Evolutionary conservation across 37 sponge, comb jelly and placozoan species (phyloP).

Genomic region (Aplysina aerophoba): DNA sequence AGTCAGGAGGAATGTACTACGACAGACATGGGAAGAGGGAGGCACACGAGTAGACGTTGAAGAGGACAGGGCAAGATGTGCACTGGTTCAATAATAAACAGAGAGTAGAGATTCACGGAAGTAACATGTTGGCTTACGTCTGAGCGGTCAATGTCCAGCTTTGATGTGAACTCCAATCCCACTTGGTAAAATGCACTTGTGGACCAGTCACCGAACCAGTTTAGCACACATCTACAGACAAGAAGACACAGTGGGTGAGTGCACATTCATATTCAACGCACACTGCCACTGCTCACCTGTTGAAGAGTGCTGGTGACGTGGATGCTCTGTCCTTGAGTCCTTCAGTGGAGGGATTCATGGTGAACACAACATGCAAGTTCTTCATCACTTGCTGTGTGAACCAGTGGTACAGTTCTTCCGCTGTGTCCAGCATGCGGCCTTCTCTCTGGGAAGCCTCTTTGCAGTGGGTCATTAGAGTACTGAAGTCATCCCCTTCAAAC

Average conservation of each 20-base stretch:
- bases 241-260: neutral
- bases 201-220: conserved; percentile 99
- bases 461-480: conserved; percentile 95
- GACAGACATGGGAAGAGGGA: neutral
- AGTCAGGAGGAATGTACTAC: conserved; percentile 80
- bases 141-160: conserved; percentile 87
- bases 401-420: conserved; percentile 98
- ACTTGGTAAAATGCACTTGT: conserved; percentile 94
- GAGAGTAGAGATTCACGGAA: too few relatives aligned
- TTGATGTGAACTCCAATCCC: conserved; percentile 93
- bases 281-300: conserved; percentile 56
- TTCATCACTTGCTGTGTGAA: conserved; percentile 93
- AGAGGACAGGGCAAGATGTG: too few relatives aligned
- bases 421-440: conserved; percentile 92
- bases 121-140: conserved; percentile 50
- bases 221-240: conserved; percentile 83
- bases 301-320: conserved; percentile 98
- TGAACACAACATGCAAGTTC: conserved; percentile 98
- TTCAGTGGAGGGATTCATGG: conserved; percentile 98
- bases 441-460: conserved; percentile 96
- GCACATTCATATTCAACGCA: neutral
- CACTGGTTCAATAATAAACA: too few relatives aligned
- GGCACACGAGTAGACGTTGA: too few relatives aligned
- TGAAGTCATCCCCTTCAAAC: conserved; percentile 97
- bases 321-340: conserved; percentile 96